Evolutionary conservation across 2,888 invertebrate species (phyloP).

Genomic region (Neria commutata): DNA sequence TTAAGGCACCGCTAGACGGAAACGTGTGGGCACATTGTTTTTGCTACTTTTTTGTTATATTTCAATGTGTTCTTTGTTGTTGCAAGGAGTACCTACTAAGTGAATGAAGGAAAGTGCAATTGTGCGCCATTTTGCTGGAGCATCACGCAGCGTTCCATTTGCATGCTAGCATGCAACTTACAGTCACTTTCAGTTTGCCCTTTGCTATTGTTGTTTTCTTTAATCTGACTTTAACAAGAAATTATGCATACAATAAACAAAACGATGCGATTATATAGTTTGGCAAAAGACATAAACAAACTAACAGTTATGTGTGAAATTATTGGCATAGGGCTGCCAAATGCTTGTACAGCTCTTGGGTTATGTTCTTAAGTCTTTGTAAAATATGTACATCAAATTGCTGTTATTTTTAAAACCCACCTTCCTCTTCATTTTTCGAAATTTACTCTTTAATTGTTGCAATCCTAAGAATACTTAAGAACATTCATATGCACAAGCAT

Average conservation of each 20-base stretch:
- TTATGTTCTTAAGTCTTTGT: too few species aligned
- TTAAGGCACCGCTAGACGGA: background rate
- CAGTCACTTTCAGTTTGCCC: slow-evolving; percentile 20
- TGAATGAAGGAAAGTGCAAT: slow-evolving; percentile 12
- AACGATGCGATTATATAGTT: too few species aligned
- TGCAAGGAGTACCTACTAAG: background rate
- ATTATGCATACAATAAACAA: slow-evolving; percentile 12
- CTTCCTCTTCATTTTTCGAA: too few species aligned
- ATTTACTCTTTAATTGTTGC: too few species aligned
- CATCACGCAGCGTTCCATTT: slow-evolving; percentile 10
- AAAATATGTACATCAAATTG: too few species aligned
- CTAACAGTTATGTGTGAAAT: too few species aligned
- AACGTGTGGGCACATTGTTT: background rate
- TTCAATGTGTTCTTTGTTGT: background rate
- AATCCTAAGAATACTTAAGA: too few species aligned
- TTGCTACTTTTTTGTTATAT: background rate
- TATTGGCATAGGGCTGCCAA: too few species aligned
- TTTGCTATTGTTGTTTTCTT: slow-evolving; percentile 9
- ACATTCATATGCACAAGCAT: too few species aligned
- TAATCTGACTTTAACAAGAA: slow-evolving; percentile 7
- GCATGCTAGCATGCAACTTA: slow-evolving; percentile 19
- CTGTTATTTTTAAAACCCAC: too few species aligned
- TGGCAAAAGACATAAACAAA: too few species aligned
- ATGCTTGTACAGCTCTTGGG: too few species aligned
- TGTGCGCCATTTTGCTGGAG: slow-evolving; percentile 10